Evolutionary conservation across 2,888 invertebrate species (phyloP).

Genomic region (Malacosoma neustria): DNA sequence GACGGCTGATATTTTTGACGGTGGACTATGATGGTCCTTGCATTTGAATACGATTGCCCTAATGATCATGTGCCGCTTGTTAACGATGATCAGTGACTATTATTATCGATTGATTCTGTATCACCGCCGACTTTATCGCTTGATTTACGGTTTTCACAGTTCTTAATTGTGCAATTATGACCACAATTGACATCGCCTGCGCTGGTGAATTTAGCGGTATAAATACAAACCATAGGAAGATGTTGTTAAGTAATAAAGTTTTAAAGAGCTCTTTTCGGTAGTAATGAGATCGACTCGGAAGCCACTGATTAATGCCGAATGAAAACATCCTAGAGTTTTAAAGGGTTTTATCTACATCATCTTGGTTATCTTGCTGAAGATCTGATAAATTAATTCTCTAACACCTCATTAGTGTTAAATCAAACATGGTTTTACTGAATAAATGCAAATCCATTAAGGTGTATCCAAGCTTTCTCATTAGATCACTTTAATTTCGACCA

Average conservation of each 20-base stretch:
- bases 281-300: conserved; percentile 41
- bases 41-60: conserved; percentile 57
- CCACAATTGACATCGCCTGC: conserved; percentile 31
- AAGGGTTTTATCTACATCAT: conserved; percentile 46
- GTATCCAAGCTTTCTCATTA: conserved; percentile 51
- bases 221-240: conserved; percentile 24
- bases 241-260: no score
- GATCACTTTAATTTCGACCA: conserved; percentile 34
- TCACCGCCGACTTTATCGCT: conserved; percentile 39
- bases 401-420: conserved; percentile 65
- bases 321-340: conserved; percentile 22
- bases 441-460: conserved; percentile 62
- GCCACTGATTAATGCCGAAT: conserved; percentile 45
- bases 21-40: conserved; percentile 33
- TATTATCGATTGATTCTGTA: conserved; percentile 53
- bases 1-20: conserved; percentile 40
- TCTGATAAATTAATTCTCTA: conserved; percentile 61
- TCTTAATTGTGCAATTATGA: conserved; percentile 53
- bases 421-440: conserved; percentile 47
- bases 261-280: no score
- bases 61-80: conserved; percentile 69
- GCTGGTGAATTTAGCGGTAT: conserved; percentile 15
- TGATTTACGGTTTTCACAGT: conserved; percentile 60
- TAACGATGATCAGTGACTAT: conserved; percentile 55
- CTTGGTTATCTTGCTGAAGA: conserved; percentile 42